A percentile compares a stretch with the other conserved stretches of the same genome.
phyloP scores from a whole-genome alignment of 2,113 vertebrate species.

The Hemibates koningsi region DNA sequence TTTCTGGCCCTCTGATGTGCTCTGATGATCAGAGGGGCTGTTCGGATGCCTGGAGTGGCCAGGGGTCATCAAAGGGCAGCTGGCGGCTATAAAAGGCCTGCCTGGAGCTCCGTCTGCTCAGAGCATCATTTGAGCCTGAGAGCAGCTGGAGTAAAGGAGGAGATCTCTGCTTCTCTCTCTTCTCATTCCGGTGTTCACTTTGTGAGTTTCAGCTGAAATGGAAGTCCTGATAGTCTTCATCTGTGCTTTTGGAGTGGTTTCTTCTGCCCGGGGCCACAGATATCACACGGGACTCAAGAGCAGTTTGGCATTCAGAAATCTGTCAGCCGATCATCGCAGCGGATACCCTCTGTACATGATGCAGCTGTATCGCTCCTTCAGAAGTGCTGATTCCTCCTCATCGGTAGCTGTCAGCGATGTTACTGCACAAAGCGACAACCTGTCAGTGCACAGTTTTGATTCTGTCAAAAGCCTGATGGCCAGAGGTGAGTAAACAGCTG shows the following conservation, averaged over 20 bases:
- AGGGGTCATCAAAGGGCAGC: constrained; percentile 77
- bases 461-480: constrained; percentile 76
- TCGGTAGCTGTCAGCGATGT: neutral
- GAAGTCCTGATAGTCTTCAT: neutral
- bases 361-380: constrained; percentile 77
- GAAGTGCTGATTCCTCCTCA: neutral
- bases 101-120: constrained; percentile 28
- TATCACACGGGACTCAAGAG: neutral
- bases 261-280: neutral
- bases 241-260: neutral
- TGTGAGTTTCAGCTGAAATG: constrained; percentile 23
- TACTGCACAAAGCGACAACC: neutral
- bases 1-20: constrained; percentile 46
- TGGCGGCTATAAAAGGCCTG: constrained; percentile 73
- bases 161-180: constrained; percentile 1
- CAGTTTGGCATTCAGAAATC: constrained; percentile 1
- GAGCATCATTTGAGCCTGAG: constrained; percentile 49
- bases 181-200: neutral
- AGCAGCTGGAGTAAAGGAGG: constrained; percentile 43
- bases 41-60: constrained; percentile 65
- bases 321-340: neutral
- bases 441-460: constrained; percentile 56
- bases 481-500: constrained; percentile 67
- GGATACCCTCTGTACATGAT: constrained; percentile 78
- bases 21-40: constrained; percentile 68